A percentile compares a stretch with the other conserved stretches of the same genome.
Evolutionary conservation across 2,113 vertebrate species (phyloP).

Genomic region (Forbesichthys agassizii): DNA sequence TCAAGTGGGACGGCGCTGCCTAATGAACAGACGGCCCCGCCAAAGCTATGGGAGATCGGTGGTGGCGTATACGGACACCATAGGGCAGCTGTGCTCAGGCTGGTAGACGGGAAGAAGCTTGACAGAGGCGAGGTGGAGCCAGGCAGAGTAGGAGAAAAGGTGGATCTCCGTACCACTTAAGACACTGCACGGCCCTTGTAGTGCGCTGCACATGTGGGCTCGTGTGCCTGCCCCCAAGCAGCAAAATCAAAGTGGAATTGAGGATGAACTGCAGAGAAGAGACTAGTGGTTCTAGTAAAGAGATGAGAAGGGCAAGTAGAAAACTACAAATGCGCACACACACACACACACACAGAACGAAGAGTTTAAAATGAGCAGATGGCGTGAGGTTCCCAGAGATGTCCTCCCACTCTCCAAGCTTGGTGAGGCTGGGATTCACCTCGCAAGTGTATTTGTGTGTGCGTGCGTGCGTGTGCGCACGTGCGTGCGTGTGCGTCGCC

Average conservation of each 20-base stretch:
- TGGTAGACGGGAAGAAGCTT: conserved; percentile 12
- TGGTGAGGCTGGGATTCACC: conserved; percentile 23
- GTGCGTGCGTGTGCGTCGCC: neutral
- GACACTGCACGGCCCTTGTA: too few relatives aligned
- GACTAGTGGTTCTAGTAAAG: too few relatives aligned
- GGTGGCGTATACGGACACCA: conserved; percentile 58
- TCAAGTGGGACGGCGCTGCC: conserved; percentile 54
- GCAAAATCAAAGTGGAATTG: too few relatives aligned
- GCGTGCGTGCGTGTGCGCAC: neutral
- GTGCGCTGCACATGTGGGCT: too few relatives aligned
- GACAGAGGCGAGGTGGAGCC: neutral
- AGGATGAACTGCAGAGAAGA: too few relatives aligned
- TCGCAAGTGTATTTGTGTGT: conserved; percentile 1
- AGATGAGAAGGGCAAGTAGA: too few relatives aligned
- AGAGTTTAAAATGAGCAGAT: conserved; percentile 34
- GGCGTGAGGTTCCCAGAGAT: conserved; percentile 37
- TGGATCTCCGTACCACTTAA: too few relatives aligned
- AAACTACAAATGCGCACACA: conserved; percentile 10
- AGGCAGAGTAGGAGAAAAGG: neutral
- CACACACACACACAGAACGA: neutral
- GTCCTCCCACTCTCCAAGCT: conserved; percentile 34
- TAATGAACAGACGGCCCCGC: conserved; percentile 49
- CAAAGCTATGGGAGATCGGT: conserved; percentile 48
- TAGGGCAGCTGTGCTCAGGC: conserved; percentile 44
- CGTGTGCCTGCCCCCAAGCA: too few relatives aligned